Base-by-base conservation (phyloP, 2,797 vertebrate genomes). In the Neomorphus geoffroyi region DNA sequence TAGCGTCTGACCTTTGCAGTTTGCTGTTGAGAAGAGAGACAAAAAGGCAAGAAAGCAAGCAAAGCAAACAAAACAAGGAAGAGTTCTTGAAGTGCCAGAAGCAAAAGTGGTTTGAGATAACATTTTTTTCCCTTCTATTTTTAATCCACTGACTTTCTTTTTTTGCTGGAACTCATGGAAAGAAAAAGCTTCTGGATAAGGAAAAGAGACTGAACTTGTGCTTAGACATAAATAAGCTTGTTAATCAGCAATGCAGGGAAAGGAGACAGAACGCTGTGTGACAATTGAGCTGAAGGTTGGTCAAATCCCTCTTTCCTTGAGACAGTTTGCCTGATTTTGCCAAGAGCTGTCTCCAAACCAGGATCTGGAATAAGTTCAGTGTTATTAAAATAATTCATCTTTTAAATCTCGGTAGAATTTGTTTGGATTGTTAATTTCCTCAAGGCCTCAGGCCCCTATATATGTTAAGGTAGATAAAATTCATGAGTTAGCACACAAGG, bases 391-490 rank as follows among this genome's bases (percentile, higher is more conserved):
- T 83, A 90, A 90, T 89, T 58, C 56, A 32, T 82, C 86, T 75
- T 21, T 75, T 80, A 79, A 95, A 86, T 11, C 83, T 78, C 85
- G 37, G 74, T 56, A 92, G 90, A 73, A 67, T 96, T 93, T 90
- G 75, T 94, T 97, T 90, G 71, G 77, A 54, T 94, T 84, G 81
- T 85, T 93, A 10, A 94, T 92, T 93, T 94, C 80, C 83, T 77
- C 43, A 0, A 51, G 75, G 89, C 92, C 93, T 73, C 22, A 18
- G 94, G 92, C 80, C 86, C 66, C 66, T 64, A 53, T 78, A 13
- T 67, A 10, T 56, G 92, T 62, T 54, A 61, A 62, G 90, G 86
- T 27, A 80, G 93, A 96, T 94, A 71, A 90, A 88, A 86, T 43
- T 19, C 73, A 37, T 6, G 94, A 92, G 35, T 93, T 92, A 88